Percentiles rank a stretch among this genome's conserved stretches.
Evolutionary conservation across 2,888 invertebrate genomes (phyloP).

Genomic region (Eilema depressum): DNA sequence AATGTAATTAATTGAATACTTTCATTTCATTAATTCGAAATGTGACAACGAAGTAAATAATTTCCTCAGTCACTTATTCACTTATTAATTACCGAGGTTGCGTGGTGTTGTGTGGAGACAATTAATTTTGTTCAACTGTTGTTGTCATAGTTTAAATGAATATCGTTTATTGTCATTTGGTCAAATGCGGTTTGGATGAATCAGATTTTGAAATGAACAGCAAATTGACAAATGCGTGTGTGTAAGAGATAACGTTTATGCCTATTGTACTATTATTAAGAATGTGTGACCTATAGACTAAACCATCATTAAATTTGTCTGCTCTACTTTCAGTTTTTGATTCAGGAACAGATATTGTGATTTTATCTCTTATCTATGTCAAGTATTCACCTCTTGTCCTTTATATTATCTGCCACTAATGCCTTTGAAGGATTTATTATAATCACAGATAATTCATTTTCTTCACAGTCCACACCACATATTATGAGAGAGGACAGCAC

Average conservation of each 20-base stretch:
- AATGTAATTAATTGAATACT: not conserved
- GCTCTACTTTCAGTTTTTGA: too few species aligned
- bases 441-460: too few species aligned
- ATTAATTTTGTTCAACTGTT: slow-evolving; percentile 39
- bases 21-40: not conserved
- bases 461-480: too few species aligned
- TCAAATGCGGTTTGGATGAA: not conserved
- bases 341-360: too few species aligned
- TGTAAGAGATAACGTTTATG: not conserved
- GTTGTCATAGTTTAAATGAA: slow-evolving; percentile 39
- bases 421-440: too few species aligned
- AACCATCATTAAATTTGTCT: too few species aligned
- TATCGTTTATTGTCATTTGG: slow-evolving; percentile 34
- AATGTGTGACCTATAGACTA: too few species aligned
- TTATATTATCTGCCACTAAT: too few species aligned
- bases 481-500: too few species aligned
- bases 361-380: too few species aligned
- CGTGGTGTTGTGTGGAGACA: slow-evolving; percentile 28
- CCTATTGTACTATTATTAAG: too few species aligned
- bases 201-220: not conserved
- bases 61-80: not conserved
- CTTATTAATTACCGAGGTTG: slow-evolving; percentile 31
- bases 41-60: not conserved
- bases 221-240: not conserved
- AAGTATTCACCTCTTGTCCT: too few species aligned